Conservation (phyloP, 2,888 invertebrate species). For the Operophtera brumata region DNA sequence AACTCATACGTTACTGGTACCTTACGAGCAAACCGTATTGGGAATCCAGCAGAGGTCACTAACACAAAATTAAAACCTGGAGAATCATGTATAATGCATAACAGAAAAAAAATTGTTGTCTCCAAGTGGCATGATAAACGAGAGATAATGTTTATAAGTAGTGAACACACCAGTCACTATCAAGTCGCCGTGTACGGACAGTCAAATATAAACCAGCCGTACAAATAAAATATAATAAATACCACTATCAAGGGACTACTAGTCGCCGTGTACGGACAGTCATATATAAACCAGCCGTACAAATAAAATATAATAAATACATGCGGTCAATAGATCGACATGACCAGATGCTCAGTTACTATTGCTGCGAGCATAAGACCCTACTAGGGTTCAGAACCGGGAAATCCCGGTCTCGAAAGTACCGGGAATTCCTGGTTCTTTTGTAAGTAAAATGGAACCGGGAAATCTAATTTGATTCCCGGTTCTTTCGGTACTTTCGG, state of each 20-base stretch:
- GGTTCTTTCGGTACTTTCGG: too few species aligned
- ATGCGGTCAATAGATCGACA: slow-evolving; percentile 29
- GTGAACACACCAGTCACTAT: slow-evolving; percentile 33
- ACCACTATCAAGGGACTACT: slow-evolving; percentile 33
- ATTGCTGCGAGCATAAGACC: not conserved
- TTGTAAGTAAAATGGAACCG: too few species aligned
- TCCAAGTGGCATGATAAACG: slow-evolving; percentile 35
- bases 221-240: too few species aligned
- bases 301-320: slow-evolving; percentile 32
- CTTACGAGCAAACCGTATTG: slow-evolving; percentile 28
- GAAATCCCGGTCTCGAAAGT: too few species aligned
- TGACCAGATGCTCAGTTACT: too few species aligned
- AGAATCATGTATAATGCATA: slow-evolving; percentile 30
- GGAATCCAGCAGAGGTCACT: slow-evolving; percentile 19
- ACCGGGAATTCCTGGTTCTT: too few species aligned
- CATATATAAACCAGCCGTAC: slow-evolving; percentile 35
- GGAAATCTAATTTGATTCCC: too few species aligned
- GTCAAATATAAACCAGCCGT: too few species aligned
- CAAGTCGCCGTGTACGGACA: too few species aligned
- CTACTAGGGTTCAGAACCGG: not conserved
- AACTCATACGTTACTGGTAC: slow-evolving; percentile 33
- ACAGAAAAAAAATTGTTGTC: slow-evolving; percentile 32
- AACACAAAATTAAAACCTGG: not conserved
- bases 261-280: slow-evolving; percentile 35
- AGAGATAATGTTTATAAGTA: slow-evolving; percentile 33